Conservation (phyloP, 1,140 invertebrate genomes). For the Kradibia gibbosae region DNA sequence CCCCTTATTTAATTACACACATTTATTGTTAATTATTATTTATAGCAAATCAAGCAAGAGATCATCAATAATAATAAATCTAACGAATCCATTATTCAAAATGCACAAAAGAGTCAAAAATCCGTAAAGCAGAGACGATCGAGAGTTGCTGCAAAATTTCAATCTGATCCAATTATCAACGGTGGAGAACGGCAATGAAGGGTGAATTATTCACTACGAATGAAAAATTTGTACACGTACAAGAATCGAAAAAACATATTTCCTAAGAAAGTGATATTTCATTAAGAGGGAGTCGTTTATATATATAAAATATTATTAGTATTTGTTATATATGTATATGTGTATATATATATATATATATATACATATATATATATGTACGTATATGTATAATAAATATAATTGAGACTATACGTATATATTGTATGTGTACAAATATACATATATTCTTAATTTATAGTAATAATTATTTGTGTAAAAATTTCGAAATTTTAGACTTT, state of each 20-base stretch:
- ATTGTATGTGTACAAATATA: too few relatives aligned
- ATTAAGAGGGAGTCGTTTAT: background rate
- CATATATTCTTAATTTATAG: too few relatives aligned
- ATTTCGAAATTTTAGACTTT: background rate
- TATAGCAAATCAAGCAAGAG: conserved; percentile 37
- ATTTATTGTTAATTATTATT: conserved; percentile 21
- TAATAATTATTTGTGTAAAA: too few relatives aligned
- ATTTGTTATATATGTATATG: background rate
- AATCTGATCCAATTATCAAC: conserved; percentile 55
- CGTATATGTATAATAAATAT: too few relatives aligned
- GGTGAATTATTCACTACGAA: background rate
- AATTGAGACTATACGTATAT: too few relatives aligned
- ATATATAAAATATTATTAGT: background rate
- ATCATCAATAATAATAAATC: conserved; percentile 27
- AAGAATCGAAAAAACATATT: conserved; percentile 15
- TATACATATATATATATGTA: too few relatives aligned
- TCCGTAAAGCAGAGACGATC: conserved; percentile 64
- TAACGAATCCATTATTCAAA: conserved; percentile 25
- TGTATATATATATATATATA: background rate
- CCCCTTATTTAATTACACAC: too few relatives aligned
- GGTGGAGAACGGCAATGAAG: conserved; percentile 54
- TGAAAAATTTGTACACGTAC: background rate
- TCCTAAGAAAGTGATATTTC: background rate
- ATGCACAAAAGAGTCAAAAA: conserved; percentile 54
- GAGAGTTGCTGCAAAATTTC: conserved; percentile 73